phyloP scores from a whole-genome alignment of 2,888 invertebrate species.

The Venustoraphidia nigricollis region DNA sequence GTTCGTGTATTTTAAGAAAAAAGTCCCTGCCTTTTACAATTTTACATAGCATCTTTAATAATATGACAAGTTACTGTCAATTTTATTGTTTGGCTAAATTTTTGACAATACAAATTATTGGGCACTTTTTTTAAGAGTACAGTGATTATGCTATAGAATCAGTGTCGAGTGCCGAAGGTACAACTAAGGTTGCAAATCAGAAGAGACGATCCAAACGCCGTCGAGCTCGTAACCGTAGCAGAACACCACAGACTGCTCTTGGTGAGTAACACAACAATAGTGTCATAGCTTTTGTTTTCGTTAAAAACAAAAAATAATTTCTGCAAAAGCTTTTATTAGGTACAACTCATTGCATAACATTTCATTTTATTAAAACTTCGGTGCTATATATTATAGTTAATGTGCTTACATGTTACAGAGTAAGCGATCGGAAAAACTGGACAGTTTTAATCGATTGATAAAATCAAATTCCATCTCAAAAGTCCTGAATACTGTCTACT shows the following conservation, averaged over 20 bases:
- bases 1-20: too few relatives aligned
- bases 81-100: constrained; percentile 21
- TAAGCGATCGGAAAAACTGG: too few relatives aligned
- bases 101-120: neutral
- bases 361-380: neutral
- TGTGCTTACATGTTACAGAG: neutral
- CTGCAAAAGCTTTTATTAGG: neutral
- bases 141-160: constrained; percentile 30
- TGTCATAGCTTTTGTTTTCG: neutral
- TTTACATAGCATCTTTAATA: neutral
- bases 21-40: too few relatives aligned
- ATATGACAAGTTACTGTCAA: constrained; percentile 25
- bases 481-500: too few relatives aligned
- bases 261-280: neutral
- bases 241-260: constrained; percentile 2
- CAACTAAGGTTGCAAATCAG: constrained; percentile 36
- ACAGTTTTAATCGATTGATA: too few relatives aligned
- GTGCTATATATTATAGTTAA: neutral
- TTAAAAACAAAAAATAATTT: neutral
- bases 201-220: constrained; percentile 28
- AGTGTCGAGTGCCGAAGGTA: constrained; percentile 43
- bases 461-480: too few relatives aligned
- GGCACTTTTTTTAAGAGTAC: constrained; percentile 6
- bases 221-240: constrained; percentile 22
- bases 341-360: neutral